These are phyloP conservation scores for Mus musculus DNA, from an alignment of 2,113 vertebrate species.

Conservation along the genomic window GRCm39 chr6:49013501-49014000, in stretches of 20 bases:
- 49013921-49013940: not conserved
- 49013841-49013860: not conserved
- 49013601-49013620: constrained; percentile 8
- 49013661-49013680: constrained; percentile 34
- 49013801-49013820: not conserved
- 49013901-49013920: not conserved
- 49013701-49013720: constrained; percentile 35
- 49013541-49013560: constrained; percentile 84
- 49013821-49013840: not conserved
- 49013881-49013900: not conserved
- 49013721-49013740: constrained; percentile 85
- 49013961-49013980: no score
- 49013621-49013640: not conserved
- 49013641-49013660: constrained; percentile 80
- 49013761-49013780: not conserved
- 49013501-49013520: constrained; percentile 89
- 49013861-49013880: not conserved
- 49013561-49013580: constrained; percentile 53
- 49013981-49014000: no score
- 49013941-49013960: not conserved
- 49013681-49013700: constrained; percentile 80
- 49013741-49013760: not conserved
- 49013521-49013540: constrained; percentile 89
- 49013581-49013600: not conserved
- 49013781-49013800: not conserved